Evolutionary conservation across 2,888 invertebrate genomes (phyloP), one percentile per base, ranked within the genome.

Genomic region (Osmoderma eremita): DNA sequence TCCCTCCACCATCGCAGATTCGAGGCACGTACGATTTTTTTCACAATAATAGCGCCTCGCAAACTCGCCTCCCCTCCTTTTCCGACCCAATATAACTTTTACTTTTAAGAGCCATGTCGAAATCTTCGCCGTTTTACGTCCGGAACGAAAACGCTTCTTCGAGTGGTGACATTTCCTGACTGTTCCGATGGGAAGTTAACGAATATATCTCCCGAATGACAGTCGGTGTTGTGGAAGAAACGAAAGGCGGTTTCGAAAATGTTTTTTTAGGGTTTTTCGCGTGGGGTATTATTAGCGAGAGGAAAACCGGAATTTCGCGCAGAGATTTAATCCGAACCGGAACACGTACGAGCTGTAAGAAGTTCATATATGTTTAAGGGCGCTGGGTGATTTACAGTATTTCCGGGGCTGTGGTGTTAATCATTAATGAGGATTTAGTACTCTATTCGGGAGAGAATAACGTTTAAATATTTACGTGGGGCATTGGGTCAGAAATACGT

Each of bases 81-180:
- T 3, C 2, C 50, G 24, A 50, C 12, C 20, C 50, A 50, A 45
- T 45, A 45, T 45, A 45, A 45, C 45, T 45, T 45, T 45, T 45
- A 45, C 45, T 45, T 45, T 45, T 45, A 45, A 15, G 17, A 15
- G 45, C 45, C 8, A 45, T 8, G 30, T 6, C 5, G 30, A 5
- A 30, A 30, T 30, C 30, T 5, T 30, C 30, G 30, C 10, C 30
- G 30, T 10, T 30, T 1, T 30, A 30, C n/a, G 3, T 30, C 30
- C 6, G 30, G 30, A 30, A 30, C 30, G 30, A 30, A 8, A 30
- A 30, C 45, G 15, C 1, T 17, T 42, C 13, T 42, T 48, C 48
- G 18, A 48, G 3, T 18, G 20, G 12, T 10, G 17, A 18, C 12
- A 18, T 30, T 30, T 12, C 12, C 20, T 12, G 0, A 48, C 10